Conservation (phyloP, 2,113 vertebrate species). For the Corvus moneduloides region DNA sequence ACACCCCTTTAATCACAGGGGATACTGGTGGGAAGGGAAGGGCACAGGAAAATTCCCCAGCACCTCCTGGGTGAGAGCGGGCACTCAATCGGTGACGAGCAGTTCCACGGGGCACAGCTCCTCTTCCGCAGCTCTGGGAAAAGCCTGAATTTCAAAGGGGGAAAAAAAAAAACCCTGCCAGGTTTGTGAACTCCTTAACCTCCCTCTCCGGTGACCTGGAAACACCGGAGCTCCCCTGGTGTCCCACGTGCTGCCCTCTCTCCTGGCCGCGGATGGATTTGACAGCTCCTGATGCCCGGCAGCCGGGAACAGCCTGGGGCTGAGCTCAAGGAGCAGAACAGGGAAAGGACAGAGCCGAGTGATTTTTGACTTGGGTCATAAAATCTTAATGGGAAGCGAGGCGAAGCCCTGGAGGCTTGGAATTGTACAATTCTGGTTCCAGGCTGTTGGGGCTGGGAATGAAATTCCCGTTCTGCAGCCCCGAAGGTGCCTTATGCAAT, state of each 20-base stretch:
- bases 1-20: background rate
- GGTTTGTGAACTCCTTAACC: background rate
- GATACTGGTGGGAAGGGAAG: background rate
- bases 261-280: background rate
- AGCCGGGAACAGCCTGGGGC: background rate
- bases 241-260: background rate
- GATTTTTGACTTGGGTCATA: background rate
- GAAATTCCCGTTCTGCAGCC: background rate
- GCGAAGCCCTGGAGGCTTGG: background rate
- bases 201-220: background rate
- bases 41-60: accelerated
- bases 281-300: background rate
- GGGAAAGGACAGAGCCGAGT: background rate
- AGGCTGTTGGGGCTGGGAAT: background rate
- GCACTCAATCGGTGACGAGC: accelerated
- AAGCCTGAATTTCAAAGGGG: background rate
- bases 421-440: background rate
- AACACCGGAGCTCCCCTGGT: background rate
- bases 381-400: conserved; percentile 39
- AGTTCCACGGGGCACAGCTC: background rate
- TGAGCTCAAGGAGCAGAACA: background rate
- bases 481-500: background rate
- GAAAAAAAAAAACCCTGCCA: background rate
- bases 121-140: background rate
- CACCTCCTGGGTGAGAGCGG: background rate